Percentiles rank a stretch among this genome's conserved stretches.
These are phyloP conservation scores for Acleris holmiana DNA, from an alignment of 2,888 invertebrate genomes.

Conservation along the genomic window DNA sequence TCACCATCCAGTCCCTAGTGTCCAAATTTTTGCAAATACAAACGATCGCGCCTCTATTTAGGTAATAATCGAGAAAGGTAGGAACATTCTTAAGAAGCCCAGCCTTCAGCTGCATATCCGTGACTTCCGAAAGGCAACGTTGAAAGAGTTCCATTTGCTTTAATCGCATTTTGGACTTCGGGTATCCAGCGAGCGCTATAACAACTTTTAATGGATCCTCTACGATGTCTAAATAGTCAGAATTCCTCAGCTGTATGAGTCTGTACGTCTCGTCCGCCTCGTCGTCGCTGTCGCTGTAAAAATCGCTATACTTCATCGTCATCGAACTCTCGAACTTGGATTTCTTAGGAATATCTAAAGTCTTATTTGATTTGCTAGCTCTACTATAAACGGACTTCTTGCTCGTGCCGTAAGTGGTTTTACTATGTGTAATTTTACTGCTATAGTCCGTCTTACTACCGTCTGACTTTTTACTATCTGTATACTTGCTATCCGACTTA, in stretches of 20 bases:
- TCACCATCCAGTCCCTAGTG: slow-evolving; percentile 72
- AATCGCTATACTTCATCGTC: slow-evolving; percentile 62
- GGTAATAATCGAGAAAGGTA: slow-evolving; percentile 69
- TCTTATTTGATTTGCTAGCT: slow-evolving; percentile 52
- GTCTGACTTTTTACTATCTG: slow-evolving; percentile 42
- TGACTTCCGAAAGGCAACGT: slow-evolving; percentile 61
- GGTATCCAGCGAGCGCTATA: slow-evolving; percentile 69
- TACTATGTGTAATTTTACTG: slow-evolving; percentile 51
- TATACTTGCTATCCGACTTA: slow-evolving; percentile 53
- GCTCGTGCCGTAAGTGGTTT: slow-evolving; percentile 16
- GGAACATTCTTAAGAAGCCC: slow-evolving; percentile 65
- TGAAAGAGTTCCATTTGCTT: slow-evolving; percentile 70
- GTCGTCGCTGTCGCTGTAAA: slow-evolving; percentile 64
- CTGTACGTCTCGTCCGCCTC: slow-evolving; percentile 68
- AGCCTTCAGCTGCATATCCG: slow-evolving; percentile 71
- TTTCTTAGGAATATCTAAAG: slow-evolving; percentile 42
- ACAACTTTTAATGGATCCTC: slow-evolving; percentile 68
- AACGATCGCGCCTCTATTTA: slow-evolving; percentile 72
- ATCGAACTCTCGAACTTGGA: slow-evolving; percentile 53
- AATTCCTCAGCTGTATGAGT: slow-evolving; percentile 64
- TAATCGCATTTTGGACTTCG: slow-evolving; percentile 69
- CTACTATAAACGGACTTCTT: slow-evolving; percentile 21
- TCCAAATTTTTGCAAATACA: slow-evolving; percentile 71
- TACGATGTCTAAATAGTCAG: slow-evolving; percentile 71
- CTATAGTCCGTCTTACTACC: slow-evolving; percentile 44